Base-by-base conservation (phyloP, 2,113 vertebrate genomes). In the Urocitellus parryii region DNA sequence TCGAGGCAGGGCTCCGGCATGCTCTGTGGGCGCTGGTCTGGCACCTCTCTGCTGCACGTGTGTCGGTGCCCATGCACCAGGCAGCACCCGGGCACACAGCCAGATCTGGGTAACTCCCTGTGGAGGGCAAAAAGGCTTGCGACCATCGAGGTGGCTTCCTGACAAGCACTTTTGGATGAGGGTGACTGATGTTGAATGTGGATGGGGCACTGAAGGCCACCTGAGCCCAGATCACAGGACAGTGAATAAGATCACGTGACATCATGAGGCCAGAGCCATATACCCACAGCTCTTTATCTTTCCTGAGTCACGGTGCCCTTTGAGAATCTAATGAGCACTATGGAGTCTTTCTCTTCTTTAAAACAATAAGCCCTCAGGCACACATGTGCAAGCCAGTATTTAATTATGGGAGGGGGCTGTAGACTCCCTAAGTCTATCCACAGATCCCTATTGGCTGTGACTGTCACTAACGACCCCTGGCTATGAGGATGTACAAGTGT, bases 61-160 rank as follows among this genome's bases (percentile, higher is more conserved):
- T 48, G 51, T n/a, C 5, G 20, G 4, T 0, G 4, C 32, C 25
- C 20, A 5, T 0, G 34, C 0, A 45, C 63, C 18, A 34, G 45
- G 39, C 27, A 42, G 81, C 61, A 18, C 1, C 25, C 0, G 18
- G 32, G 29, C 18, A n/a, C 12, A 14, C 34, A 13, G 81, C 32
- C 3, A 1, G 45, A 48, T 24, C 42, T 34, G 73, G 6, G 5
- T 34, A 2, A 53, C 8, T 63, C 45, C 85, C 24, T n/a, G 45
- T 1, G 45, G 48, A 13, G 0, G n/a, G 48, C n/a, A 34, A 58
- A 45, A 27, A 34, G 53, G 22, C 18, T 34, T 48, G 45, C 3
- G 1, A 1, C 24, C 29, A 13, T 5, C 37, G 32, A n/a, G n/a
- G 63, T 17, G 45, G 80, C 16, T 34, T 56, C 61, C 56, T 34